These are phyloP conservation scores for human (Homo sapiens) DNA, from an alignment of 2,113 vertebrate species.

Conservation along the genomic window GRCh38 chr6:89077501-89078000, in stretches of 20 bases:
- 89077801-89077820: neutral
- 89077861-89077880: neutral
- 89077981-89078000: no score
- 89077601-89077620: neutral
- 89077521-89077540: neutral
- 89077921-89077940: neutral
- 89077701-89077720: neutral
- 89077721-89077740: neutral
- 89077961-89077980: constrained; percentile 11
- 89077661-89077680: neutral
- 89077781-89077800: neutral
- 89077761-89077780: neutral
- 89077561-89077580: neutral
- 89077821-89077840: neutral
- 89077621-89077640: neutral
- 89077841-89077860: neutral
- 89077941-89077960: neutral
- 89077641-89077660: neutral
- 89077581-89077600: neutral
- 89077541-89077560: neutral
- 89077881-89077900: neutral
- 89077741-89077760: neutral
- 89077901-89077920: neutral
- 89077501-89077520: neutral
- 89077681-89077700: neutral